Base-by-base conservation (phyloP, 2,113 vertebrate species). In the Stictonetta naevosa region DNA sequence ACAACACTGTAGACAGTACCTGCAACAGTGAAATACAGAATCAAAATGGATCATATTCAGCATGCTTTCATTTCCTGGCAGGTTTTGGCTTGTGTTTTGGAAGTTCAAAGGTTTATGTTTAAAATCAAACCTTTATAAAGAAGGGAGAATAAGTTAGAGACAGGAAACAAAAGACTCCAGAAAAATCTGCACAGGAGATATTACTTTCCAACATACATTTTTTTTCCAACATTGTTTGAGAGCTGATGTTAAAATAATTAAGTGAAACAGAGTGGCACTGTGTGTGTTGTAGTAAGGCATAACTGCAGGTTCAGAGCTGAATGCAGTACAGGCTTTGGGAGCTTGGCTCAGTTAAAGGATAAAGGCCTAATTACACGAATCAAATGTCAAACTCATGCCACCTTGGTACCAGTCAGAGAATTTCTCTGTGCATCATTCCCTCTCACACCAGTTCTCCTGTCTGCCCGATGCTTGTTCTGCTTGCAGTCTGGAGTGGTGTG, bases 61-160 rank as follows among this genome's bases (percentile, higher is more conserved):
- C 10, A 40, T 68, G 33, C 21, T 88, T 87, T 91, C 77, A 83
- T 79, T 91, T 89, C 83, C 71, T 85, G 44, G 29, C 74, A 85
- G 68, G 34, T 91, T 89, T 88, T 86, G 62, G 48, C 52, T 87
- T 68, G 26, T 53, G 62, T 87, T 95, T 93, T 89, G 33, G 38
- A 89, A 73, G n/a, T 3, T 2, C 48, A 82, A 64, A 86, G 26
- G n/a, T 92, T 75, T 71, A 82, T 69, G 46, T 50, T 66, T 73
- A 72, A 56, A 46, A 68, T 48, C 7, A 85, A 84, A 68, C 68
- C 29, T 82, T 91, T 48, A 29, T 16, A 72, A 81, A 69, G 88
- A 86, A 66, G 6, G 10, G 19, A 92, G 38, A 76, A 68, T 26
- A 26, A 84, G 44, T 56, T 40, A 75, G 67, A 75, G 89, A 79